Evolutionary conservation across 2,888 invertebrate genomes (phyloP).

Genomic region (Pyrrhia umbra): DNA sequence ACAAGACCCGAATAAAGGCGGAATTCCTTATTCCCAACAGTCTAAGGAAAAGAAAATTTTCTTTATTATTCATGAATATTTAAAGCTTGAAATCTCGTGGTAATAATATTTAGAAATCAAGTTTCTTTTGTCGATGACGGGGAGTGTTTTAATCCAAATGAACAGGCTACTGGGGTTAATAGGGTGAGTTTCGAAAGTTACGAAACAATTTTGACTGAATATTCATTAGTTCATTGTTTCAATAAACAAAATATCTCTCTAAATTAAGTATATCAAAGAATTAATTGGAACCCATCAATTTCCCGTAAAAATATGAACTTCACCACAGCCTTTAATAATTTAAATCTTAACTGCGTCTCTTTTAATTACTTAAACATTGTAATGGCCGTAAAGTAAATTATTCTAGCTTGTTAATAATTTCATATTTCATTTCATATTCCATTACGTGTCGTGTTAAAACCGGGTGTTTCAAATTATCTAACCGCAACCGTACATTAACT

Average conservation of each 20-base stretch:
- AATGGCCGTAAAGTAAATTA: conserved; percentile 20
- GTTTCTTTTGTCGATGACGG: conserved; percentile 48
- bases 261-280: too few species aligned
- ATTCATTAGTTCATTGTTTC: conserved; percentile 35
- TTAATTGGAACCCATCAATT: too few species aligned
- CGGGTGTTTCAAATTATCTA: conserved; percentile 54
- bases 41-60: conserved; percentile 57
- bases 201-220: conserved; percentile 48
- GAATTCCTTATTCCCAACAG: conserved; percentile 64
- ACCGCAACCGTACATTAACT: conserved; percentile 55
- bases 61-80: conserved; percentile 67
- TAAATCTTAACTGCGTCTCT: not conserved
- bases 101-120: conserved; percentile 61
- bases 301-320: not conserved
- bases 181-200: conserved; percentile 34
- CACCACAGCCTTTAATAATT: not conserved
- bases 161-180: conserved; percentile 17
- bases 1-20: conserved; percentile 67
- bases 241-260: conserved; percentile 32
- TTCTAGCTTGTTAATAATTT: conserved; percentile 39
- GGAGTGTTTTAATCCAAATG: conserved; percentile 46
- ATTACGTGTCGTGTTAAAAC: conserved; percentile 50
- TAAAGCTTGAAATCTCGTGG: conserved; percentile 54
- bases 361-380: conserved; percentile 34
- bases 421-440: conserved; percentile 40